phyloP scores from a whole-genome alignment of 2,113 vertebrate species.

The Erythrolamprus reginae region DNA sequence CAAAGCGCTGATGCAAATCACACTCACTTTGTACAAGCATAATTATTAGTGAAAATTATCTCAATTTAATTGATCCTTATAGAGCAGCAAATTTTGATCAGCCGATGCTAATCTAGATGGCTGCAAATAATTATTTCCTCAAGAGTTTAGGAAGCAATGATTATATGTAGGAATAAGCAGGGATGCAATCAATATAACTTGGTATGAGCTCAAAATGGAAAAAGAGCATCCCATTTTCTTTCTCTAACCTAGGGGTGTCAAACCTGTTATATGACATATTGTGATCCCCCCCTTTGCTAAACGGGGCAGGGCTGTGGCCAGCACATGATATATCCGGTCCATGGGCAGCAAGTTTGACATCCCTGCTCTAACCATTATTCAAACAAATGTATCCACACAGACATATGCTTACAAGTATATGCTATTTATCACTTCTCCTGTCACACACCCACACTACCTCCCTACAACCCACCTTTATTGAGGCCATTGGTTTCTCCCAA shows the following conservation, averaged over 20 bases:
- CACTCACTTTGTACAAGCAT: background rate
- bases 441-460: background rate
- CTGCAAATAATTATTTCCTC: background rate
- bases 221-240: background rate
- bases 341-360: too few species aligned
- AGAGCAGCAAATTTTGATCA: background rate
- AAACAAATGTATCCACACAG: background rate
- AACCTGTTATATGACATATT: too few species aligned
- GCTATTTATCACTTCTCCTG: background rate
- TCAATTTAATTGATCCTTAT: background rate
- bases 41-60: background rate
- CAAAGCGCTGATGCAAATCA: background rate
- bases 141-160: background rate
- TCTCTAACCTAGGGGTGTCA: background rate
- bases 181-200: background rate
- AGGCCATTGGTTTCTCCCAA: background rate
- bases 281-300: too few species aligned
- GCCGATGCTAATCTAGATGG: background rate
- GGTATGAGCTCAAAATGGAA: background rate
- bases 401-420: background rate
- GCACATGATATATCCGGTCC: accelerated
- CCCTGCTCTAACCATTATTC: background rate
- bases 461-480: background rate
- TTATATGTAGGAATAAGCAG: background rate
- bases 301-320: too few species aligned